Evolutionary conservation across 2,888 invertebrate species (phyloP), one percentile per base, ranked within the genome.

Genomic region (Athalia cordata): DNA sequence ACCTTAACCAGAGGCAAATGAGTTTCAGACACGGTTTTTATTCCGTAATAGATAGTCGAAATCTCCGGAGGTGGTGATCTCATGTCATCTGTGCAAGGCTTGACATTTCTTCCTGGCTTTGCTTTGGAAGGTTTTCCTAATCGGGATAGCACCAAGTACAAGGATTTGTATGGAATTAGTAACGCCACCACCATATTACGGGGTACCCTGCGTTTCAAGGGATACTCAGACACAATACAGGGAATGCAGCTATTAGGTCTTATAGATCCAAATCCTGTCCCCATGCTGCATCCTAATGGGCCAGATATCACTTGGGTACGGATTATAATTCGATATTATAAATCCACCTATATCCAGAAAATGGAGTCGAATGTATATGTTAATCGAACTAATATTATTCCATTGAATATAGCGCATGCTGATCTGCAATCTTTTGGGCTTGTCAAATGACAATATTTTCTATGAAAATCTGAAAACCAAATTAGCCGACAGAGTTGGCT

Each of bases 41-140:
- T 29, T 29, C 2, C 29, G 29, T 29, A 0, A 5, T 81, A 95
- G 95, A 93, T 96, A 64, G 95, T 98, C 0, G 97, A 99, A 89
- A 96, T 99, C 11, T 93, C 95, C 0, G 94, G 95, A 47, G 98
- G 98, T 4, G 99, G 98, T 1, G 95, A 95, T 80, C 92, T 99
- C 57, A 95, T 99, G 94, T 95, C 97, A 0, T 93, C 95, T 6
- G 94, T 95, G 0, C 93, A 95, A 65, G 93, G 94, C 0, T 91
- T 99, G 76, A 94, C 97, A 88, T 99, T 99, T 90, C 92, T 99
- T 77, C 99, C 99, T 0, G 99, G 99, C 0, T 98, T 99, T 87
- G 96, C 97, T 11, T 92, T 99, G 77, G 99, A 99, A 91, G 99
- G 99, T 0, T 99, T 96, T 87, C 98, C 99, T 0, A 99, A 99